Base-by-base conservation (phyloP, 2,888 invertebrate genomes). In the Branchellion lobata region DNA sequence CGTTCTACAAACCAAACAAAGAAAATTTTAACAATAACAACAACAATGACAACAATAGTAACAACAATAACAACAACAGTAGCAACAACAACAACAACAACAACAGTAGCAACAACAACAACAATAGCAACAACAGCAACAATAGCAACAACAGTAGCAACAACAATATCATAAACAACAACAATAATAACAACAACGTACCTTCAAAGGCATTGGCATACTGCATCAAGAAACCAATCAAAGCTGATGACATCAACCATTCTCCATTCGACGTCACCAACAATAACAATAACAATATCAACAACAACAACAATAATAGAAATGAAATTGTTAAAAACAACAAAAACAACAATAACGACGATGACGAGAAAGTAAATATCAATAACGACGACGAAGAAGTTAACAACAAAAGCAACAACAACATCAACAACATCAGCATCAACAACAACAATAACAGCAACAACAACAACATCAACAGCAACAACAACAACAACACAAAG, bases 1-100 rank as follows among this genome's bases (percentile, higher is more conserved):
- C 40, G 21, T 69, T 34, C 31, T 18, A 18, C 14, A n/a, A 65
- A 65, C 65, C n/a, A 14, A 24, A 65, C 73, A 73, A 73, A 36
- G 51, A 75, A 27, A 51, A 31, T 24, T 21, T 36, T n/a, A 51
- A 77, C 65, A 33, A 77, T 65, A 57, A 65, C 61, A 77, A 33
- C 36, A 75, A 29, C 29, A 31, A 69, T 8, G n/a, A 69, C 27
- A 31, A 65, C 65, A 65, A 65, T 21, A 5, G 21, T 21, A 65
- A 65, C 75, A 75, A 53, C 53, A n/a, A 24, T 40, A 29, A n/a
- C 74, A 74, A n/a, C 74, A 74, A 74, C 47, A 11, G 5, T 8
- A 74, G 36, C 75, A 75, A 75, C 75, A 51, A 27, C 51, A 40
- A 76, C 76, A 51, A 76, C 61, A 57, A 76, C 53, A 76, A 76